Evolutionary conservation across 2,113 vertebrate species (phyloP).

Genomic region (Petroica traversi): DNA sequence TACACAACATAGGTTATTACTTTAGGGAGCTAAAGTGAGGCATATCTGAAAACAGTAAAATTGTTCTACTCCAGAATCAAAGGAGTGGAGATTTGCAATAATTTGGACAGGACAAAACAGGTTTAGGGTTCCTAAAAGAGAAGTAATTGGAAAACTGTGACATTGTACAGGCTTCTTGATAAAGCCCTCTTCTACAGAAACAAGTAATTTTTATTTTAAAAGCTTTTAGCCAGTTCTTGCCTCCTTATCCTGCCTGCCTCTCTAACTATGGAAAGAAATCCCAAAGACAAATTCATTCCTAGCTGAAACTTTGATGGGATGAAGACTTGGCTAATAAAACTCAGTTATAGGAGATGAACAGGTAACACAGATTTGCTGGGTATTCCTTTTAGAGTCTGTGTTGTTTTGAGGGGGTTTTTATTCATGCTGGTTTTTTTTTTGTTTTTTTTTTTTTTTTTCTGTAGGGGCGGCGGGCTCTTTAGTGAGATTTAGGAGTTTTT

Average conservation of each 20-base stretch:
- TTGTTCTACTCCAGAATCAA: background rate
- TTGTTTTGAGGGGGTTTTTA: rapidly evolving
- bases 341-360: background rate
- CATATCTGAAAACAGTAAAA: background rate
- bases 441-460: no score
- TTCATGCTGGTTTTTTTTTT: no score
- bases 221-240: background rate
- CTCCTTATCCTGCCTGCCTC: background rate
- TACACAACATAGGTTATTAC: background rate
- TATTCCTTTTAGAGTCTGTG: background rate
- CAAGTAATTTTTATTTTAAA: background rate
- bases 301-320: background rate
- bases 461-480: rapidly evolving
- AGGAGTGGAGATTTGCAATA: background rate
- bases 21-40: background rate
- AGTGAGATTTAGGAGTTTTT: background rate
- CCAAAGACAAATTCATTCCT: background rate
- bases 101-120: background rate
- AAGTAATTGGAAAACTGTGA: background rate
- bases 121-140: background rate
- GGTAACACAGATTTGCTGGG: background rate
- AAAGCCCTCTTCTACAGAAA: background rate
- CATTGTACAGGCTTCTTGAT: background rate
- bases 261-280: background rate
- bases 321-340: background rate